Evolutionary conservation across 2,888 invertebrate genomes (phyloP).

Genomic region (Aethes cnicana): DNA sequence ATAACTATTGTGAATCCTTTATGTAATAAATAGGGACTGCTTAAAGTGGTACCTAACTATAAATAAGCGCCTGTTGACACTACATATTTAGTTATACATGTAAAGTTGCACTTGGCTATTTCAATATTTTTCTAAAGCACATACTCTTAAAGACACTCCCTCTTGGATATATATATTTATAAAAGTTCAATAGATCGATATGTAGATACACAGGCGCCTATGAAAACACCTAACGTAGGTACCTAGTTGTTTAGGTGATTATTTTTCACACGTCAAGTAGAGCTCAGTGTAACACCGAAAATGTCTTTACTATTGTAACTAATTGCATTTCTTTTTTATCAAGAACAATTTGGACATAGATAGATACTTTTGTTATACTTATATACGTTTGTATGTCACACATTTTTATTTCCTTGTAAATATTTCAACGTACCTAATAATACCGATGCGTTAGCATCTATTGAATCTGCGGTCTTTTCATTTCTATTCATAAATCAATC

Average conservation of each 20-base stretch:
- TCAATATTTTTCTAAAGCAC: constrained; percentile 28
- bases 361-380: constrained; percentile 68
- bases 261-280: neutral
- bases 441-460: constrained; percentile 68
- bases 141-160: constrained; percentile 23
- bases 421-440: constrained; percentile 65
- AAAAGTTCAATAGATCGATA: neutral
- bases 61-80: constrained; percentile 20
- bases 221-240: neutral
- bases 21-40: constrained; percentile 2
- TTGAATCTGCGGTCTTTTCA: constrained; percentile 40
- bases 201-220: constrained; percentile 20
- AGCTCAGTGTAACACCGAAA: constrained; percentile 29
- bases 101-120: constrained; percentile 20
- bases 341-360: constrained; percentile 56
- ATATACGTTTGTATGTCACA: constrained; percentile 53
- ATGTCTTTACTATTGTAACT: constrained; percentile 37
- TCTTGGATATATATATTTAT: constrained; percentile 13
- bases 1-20: constrained; percentile 1
- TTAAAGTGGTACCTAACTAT: neutral
- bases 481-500: no score
- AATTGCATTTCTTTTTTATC: constrained; percentile 68
- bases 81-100: constrained; percentile 5
- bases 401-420: constrained; percentile 71
- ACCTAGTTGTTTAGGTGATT: neutral